phyloP scores from a whole-genome alignment of 2,113 vertebrate genomes.

The Cichladusa arquata region DNA sequence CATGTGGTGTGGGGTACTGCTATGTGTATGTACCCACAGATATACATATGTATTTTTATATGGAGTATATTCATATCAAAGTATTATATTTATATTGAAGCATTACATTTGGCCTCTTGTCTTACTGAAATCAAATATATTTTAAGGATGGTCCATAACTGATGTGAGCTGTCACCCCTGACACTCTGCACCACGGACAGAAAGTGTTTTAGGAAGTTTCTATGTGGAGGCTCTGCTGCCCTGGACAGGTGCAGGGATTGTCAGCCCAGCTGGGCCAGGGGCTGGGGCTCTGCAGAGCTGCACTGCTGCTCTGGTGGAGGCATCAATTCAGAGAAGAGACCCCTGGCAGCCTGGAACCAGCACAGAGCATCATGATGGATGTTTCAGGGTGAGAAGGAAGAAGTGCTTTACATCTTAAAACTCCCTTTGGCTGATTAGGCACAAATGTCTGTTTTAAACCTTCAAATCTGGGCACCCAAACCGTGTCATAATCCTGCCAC shows the following conservation, averaged over 20 bases:
- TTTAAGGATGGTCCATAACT: not conserved
- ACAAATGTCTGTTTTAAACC: not conserved
- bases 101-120: not conserved
- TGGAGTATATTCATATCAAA: not conserved
- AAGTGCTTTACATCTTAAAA: not conserved
- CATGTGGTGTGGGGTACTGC: not conserved
- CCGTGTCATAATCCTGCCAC: fast-evolving
- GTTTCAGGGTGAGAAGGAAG: not conserved
- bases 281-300: not conserved
- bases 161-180: not conserved
- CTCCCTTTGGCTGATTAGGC: not conserved
- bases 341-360: not conserved
- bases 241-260: not conserved
- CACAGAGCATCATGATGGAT: not conserved
- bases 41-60: not conserved
- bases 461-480: not conserved
- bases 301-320: not conserved
- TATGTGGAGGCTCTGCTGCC: not conserved
- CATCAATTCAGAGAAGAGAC: not conserved
- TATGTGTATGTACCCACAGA: not conserved
- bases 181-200: fast-evolving
- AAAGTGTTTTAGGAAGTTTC: not conserved
- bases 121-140: not conserved
- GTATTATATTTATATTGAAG: not conserved
- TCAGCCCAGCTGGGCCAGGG: not conserved